Evolutionary conservation across 2,797 vertebrate species (phyloP), one percentile per base, ranked within the genome.

Genomic region (Neomorphus geoffroyi): DNA sequence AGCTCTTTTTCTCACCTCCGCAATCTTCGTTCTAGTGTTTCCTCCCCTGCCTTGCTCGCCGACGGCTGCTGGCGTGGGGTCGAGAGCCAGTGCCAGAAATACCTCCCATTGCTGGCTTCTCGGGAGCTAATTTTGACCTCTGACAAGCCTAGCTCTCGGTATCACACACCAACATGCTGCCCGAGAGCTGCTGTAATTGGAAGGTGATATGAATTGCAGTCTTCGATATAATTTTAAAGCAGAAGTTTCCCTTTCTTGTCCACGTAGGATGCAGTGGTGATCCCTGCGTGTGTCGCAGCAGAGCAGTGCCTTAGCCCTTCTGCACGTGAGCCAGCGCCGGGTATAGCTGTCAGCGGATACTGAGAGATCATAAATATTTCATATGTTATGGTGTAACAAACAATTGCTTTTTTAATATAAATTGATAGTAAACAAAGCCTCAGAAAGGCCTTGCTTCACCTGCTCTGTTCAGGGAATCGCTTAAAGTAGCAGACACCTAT

Each of bases 111-210:
- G 78, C 91, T 79, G 56, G 7, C 84, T 93, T 51, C 79, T 73
- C 60, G 19, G 79, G 87, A 91, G 56, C 96, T 95, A 96, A 95
- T 95, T 96, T 90, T 96, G 94, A 80, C 71, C 54, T 71, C 60
- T 93, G 92, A 85, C 81, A 77, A 70, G 87, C 56, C 43, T 18
- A 16, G 79, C 50, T 85, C 72, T 82, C 67, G 33, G 1, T 94
- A 48, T 80, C 53, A 2, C 74, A 54, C 8, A 1, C 80, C 61
- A 58, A 39, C 8, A 1, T 5, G 30, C 79, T 82, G 80, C 83
- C 8, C 7, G 72, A 61, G 81, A 62, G 37, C 62, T 69, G 54
- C 81, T 80, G 43, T 13, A 35, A 33, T 32, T 82, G 74, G 48
- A 58, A 82, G 80, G 18, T n/a, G 51, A 35, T 32, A 39, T 8